Conservation (phyloP, 2,113 vertebrate species). For the Thamnaconus septentrionalis region DNA sequence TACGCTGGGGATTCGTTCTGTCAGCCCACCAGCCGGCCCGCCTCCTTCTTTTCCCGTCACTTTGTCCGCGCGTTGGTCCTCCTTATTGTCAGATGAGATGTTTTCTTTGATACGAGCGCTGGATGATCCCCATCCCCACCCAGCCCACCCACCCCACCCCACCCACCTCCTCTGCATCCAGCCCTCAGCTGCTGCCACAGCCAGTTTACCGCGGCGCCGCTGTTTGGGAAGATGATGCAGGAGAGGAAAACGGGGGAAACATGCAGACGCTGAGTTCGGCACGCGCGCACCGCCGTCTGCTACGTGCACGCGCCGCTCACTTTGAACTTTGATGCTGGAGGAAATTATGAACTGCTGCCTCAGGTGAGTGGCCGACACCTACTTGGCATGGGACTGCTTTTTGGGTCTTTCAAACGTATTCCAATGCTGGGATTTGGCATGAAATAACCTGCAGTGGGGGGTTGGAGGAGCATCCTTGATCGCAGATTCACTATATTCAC, state of each 20-base stretch:
- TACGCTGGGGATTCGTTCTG: constrained; percentile 15
- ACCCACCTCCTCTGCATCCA: constrained; percentile 64
- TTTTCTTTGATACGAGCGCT: constrained; percentile 54
- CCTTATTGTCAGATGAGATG: constrained; percentile 47
- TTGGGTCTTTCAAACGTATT: neutral
- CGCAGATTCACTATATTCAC: too few species aligned
- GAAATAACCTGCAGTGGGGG: neutral
- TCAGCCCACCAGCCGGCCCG: neutral
- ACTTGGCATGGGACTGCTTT: neutral
- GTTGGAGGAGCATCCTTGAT: neutral
- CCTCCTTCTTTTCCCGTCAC: constrained; percentile 27
- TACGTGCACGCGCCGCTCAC: constrained; percentile 1
- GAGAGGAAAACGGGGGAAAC: constrained; percentile 22
- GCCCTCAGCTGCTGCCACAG: constrained; percentile 64
- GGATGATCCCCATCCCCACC: constrained; percentile 46
- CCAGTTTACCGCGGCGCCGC: constrained; percentile 51
- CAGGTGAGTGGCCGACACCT: constrained; percentile 59
- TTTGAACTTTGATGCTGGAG: constrained; percentile 44
- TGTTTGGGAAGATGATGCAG: constrained; percentile 42
- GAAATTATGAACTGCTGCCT: constrained; percentile 69
- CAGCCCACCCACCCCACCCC: too few species aligned
- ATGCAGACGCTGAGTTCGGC: constrained; percentile 21
- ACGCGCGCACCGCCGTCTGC: constrained; percentile 11
- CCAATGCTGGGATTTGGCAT: neutral
- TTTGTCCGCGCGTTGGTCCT: constrained; percentile 41